Evolutionary conservation across 64 coral and sea anemone species (phyloP).

Genomic region (Montipora efflorescens): DNA sequence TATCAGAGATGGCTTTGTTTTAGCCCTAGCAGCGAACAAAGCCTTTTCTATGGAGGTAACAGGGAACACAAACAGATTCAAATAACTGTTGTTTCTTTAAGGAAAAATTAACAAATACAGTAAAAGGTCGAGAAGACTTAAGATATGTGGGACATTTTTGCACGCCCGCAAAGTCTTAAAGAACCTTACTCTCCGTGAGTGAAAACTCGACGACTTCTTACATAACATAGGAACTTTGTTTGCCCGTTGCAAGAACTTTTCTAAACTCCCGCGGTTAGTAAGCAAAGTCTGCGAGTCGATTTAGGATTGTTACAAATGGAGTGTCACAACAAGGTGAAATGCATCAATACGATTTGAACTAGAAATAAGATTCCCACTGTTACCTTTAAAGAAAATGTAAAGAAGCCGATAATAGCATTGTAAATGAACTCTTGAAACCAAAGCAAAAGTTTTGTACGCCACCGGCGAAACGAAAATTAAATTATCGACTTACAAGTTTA

Average conservation of each 20-base stretch:
- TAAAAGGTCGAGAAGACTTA: not conserved
- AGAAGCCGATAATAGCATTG: conserved; percentile 12
- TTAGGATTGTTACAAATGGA: conserved; percentile 8
- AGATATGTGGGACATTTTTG: not conserved
- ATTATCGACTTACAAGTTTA: conserved; percentile 69
- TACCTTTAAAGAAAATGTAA: conserved; percentile 4
- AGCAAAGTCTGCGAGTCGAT: conserved; percentile 11
- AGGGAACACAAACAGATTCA: conserved; percentile 32
- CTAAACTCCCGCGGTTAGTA: conserved; percentile 16
- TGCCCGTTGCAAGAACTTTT: not conserved
- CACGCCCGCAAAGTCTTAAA: not conserved
- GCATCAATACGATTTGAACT: not conserved
- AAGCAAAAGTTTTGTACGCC: not conserved
- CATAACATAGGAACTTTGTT: not conserved
- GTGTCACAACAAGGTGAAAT: not conserved
- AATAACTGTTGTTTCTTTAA: conserved; percentile 15
- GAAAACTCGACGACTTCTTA: not conserved
- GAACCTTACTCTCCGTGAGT: not conserved
- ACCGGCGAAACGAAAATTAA: conserved; percentile 60
- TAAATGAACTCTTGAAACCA: conserved; percentile 10
- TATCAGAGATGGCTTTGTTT: conserved; percentile 70
- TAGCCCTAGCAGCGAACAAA: conserved; percentile 16
- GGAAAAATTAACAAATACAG: not conserved
- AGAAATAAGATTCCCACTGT: not conserved
- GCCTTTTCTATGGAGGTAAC: conserved; percentile 5